Evolutionary conservation across 2,113 vertebrate genomes (phyloP).

Genomic region (Lasiurus cinereus): DNA sequence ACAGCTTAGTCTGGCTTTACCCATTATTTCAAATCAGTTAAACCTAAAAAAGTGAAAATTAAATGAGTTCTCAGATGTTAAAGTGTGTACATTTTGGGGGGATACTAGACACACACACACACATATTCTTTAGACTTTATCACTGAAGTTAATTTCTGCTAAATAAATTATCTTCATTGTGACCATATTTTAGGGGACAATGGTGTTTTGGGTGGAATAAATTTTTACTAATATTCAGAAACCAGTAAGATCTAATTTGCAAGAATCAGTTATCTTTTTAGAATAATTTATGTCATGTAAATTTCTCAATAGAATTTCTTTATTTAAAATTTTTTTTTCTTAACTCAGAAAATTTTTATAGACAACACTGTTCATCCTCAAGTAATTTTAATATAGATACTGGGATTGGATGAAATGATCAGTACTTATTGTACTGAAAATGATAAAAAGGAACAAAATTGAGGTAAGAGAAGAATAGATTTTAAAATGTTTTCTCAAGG

Average conservation of each 20-base stretch:
- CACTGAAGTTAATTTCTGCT: conserved; percentile 37
- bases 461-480: neutral
- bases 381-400: conserved; percentile 20
- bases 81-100: too few relatives aligned
- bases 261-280: neutral
- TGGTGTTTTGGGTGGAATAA: neutral
- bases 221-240: conserved; percentile 45
- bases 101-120: neutral
- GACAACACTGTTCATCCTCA: neutral
- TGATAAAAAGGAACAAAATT: conserved; percentile 21
- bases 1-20: too few relatives aligned
- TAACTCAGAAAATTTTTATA: conserved; percentile 35
- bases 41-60: too few relatives aligned
- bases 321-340: neutral
- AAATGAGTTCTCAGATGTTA: too few relatives aligned
- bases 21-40: too few relatives aligned
- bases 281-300: conserved; percentile 27
- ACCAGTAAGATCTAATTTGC: neutral
- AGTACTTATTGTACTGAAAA: neutral
- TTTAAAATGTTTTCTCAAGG: conserved; percentile 36
- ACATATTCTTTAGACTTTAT: conserved; percentile 8
- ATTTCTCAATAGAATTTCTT: conserved; percentile 26
- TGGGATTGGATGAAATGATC: conserved; percentile 12
- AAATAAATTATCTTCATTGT: conserved; percentile 14
- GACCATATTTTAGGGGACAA: neutral